Conservation (phyloP, 2,888 invertebrate species). For the Tenthredo notha region DNA sequence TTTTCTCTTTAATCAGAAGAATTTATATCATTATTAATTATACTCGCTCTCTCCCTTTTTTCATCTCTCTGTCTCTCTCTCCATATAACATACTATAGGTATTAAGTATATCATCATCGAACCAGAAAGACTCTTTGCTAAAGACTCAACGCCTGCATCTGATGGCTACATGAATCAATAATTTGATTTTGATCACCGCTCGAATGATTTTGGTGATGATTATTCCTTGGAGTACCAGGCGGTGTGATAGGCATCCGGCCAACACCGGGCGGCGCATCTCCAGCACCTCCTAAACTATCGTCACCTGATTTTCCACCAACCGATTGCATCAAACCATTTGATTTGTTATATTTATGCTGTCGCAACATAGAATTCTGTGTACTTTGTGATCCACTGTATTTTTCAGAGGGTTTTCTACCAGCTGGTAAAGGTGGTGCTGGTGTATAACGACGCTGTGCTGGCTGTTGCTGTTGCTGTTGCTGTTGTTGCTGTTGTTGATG, state of each 20-base stretch:
- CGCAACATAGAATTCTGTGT: slow-evolving; percentile 65
- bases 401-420: slow-evolving; percentile 62
- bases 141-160: slow-evolving; percentile 74
- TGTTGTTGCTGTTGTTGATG: slow-evolving; percentile 60
- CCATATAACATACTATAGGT: slow-evolving; percentile 23
- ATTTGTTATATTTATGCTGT: slow-evolving; percentile 69
- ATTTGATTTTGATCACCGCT: slow-evolving; percentile 70
- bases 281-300: slow-evolving; percentile 71
- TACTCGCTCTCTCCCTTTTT: not conserved
- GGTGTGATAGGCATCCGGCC: slow-evolving; percentile 73
- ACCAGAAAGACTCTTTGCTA: slow-evolving; percentile 59
- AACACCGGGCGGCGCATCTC: slow-evolving; percentile 68
- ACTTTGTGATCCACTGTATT: slow-evolving; percentile 59
- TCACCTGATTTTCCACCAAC: slow-evolving; percentile 65
- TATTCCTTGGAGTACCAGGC: slow-evolving; percentile 70
- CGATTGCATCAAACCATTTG: slow-evolving; percentile 70
- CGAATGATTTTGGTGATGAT: slow-evolving; percentile 60
- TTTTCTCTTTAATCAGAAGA: slow-evolving; percentile 3
- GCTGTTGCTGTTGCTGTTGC: slow-evolving; percentile 33
- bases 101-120: not conserved
- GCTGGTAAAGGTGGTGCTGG: slow-evolving; percentile 55
- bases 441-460: slow-evolving; percentile 60
- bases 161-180: slow-evolving; percentile 73
- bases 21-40: slow-evolving; percentile 14
- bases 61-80: not conserved